Percentiles rank a stretch among this genome's conserved stretches.
These are phyloP conservation scores for Vulpes ferrilata DNA, from an alignment of 2,113 vertebrate genomes.

Conservation along the genomic window DNA sequence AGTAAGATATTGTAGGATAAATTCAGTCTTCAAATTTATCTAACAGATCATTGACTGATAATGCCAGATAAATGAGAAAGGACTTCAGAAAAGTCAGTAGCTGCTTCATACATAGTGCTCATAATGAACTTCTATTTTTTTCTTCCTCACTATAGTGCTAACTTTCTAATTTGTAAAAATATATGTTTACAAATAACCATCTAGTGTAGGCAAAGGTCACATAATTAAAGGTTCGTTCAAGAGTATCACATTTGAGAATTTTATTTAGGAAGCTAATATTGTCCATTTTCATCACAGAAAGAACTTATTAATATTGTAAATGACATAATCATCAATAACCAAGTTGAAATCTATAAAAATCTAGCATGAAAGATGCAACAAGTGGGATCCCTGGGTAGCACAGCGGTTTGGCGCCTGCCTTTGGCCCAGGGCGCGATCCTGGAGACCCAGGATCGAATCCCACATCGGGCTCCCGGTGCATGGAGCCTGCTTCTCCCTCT, in stretches of 20 bases:
- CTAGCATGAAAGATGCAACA: neutral
- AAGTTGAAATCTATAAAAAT: conserved; percentile 36
- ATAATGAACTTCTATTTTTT: conserved; percentile 6
- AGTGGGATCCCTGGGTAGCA: neutral
- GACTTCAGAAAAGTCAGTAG: conserved; percentile 25
- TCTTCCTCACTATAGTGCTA: neutral
- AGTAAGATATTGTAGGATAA: neutral
- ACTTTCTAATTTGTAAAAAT: conserved; percentile 46
- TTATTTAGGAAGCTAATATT: conserved; percentile 39
- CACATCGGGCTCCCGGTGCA: too few species aligned
- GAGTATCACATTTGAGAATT: neutral
- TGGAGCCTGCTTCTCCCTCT: too few species aligned
- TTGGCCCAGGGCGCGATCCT: too few species aligned
- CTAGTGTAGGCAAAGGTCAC: neutral
- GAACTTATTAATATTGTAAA: neutral
- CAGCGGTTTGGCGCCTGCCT: too few species aligned
- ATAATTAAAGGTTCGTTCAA: conserved; percentile 20
- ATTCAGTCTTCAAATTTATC: conserved; percentile 11
- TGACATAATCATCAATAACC: conserved; percentile 10
- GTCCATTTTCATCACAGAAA: neutral
- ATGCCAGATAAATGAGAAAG: conserved; percentile 35
- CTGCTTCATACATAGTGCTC: neutral
- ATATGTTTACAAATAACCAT: conserved; percentile 14
- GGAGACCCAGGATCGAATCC: too few species aligned
- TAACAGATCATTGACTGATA: neutral